These are phyloP conservation scores for Mellilla xanthometata DNA, from an alignment of 2,888 invertebrate genomes.

Conservation along the genomic window DNA sequence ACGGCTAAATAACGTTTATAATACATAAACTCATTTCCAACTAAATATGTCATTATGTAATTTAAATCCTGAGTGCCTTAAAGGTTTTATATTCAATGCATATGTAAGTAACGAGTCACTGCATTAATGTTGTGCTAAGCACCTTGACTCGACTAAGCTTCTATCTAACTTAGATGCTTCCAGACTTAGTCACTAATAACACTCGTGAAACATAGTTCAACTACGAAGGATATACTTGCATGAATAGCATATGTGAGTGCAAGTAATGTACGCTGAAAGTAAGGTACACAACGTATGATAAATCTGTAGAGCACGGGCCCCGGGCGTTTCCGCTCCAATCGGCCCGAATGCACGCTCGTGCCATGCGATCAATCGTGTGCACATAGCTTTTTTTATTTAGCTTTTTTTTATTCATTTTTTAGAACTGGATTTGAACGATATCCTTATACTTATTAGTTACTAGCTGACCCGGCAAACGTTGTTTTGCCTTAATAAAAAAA, in stretches of 20 bases:
- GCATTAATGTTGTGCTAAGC: too few species aligned
- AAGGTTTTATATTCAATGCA: too few species aligned
- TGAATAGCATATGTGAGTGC: neutral
- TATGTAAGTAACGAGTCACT: too few species aligned
- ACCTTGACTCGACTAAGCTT: neutral
- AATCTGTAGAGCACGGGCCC: constrained; percentile 66
- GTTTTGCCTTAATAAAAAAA: too few species aligned
- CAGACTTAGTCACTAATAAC: neutral
- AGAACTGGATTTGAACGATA: constrained; percentile 21
- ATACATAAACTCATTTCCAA: too few species aligned
- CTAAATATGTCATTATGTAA: too few species aligned
- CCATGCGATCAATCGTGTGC: constrained; percentile 66
- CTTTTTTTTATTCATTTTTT: constrained; percentile 49
- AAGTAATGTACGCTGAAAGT: constrained; percentile 35
- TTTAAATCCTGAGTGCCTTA: too few species aligned
- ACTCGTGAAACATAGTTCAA: neutral
- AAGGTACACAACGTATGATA: constrained; percentile 62
- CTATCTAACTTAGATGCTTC: neutral
- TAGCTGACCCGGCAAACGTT: too few species aligned
- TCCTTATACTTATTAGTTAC: too few species aligned
- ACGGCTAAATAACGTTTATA: too few species aligned
- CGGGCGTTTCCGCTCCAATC: constrained; percentile 70
- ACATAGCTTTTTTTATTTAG: constrained; percentile 61
- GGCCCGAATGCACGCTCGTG: constrained; percentile 63
- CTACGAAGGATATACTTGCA: neutral